Percentiles rank a stretch among this genome's conserved stretches.
These are phyloP conservation scores for Altica lythri DNA, from an alignment of 2,888 invertebrate genomes.

Conservation along the genomic window DNA sequence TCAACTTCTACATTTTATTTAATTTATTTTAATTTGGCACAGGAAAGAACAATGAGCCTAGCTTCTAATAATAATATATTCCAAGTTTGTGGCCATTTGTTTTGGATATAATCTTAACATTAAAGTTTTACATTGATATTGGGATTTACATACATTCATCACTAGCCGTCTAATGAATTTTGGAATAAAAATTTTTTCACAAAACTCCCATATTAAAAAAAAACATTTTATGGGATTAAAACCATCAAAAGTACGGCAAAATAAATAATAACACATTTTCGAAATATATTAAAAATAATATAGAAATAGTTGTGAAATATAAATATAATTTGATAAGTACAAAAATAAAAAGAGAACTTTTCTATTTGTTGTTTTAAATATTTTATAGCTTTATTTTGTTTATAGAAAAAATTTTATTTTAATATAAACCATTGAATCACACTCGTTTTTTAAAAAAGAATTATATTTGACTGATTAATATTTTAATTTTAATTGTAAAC, in stretches of 20 bases:
- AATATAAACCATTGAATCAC: too few relatives aligned
- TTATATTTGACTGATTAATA: too few relatives aligned
- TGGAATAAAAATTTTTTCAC: slow-evolving; percentile 48
- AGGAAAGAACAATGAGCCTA: slow-evolving; percentile 59
- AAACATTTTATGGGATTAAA: slow-evolving; percentile 5
- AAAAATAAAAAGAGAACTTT: too few relatives aligned
- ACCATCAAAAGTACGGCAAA: slow-evolving; percentile 11
- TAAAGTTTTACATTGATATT: slow-evolving; percentile 54
- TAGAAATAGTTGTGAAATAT: too few relatives aligned
- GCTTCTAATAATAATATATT: slow-evolving; percentile 53
- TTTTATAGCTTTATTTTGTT: too few relatives aligned
- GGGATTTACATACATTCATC: slow-evolving; percentile 56
- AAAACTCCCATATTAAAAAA: neutral
- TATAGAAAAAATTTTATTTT: too few relatives aligned
- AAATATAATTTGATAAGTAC: too few relatives aligned
- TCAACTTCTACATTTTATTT: slow-evolving; percentile 45
- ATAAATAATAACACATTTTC: slow-evolving; percentile 1
- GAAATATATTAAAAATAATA: too few relatives aligned
- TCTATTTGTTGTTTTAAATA: too few relatives aligned
- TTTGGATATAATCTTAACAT: slow-evolving; percentile 52
- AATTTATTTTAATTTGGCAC: slow-evolving; percentile 58
- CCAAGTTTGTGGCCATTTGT: slow-evolving; percentile 50
- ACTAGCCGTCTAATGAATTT: slow-evolving; percentile 56
- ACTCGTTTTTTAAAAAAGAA: too few relatives aligned
- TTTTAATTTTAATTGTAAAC: too few relatives aligned